Evolutionary conservation across 2,113 vertebrate species (phyloP).

Genomic region (Ptilorrhoa leucosticta): DNA sequence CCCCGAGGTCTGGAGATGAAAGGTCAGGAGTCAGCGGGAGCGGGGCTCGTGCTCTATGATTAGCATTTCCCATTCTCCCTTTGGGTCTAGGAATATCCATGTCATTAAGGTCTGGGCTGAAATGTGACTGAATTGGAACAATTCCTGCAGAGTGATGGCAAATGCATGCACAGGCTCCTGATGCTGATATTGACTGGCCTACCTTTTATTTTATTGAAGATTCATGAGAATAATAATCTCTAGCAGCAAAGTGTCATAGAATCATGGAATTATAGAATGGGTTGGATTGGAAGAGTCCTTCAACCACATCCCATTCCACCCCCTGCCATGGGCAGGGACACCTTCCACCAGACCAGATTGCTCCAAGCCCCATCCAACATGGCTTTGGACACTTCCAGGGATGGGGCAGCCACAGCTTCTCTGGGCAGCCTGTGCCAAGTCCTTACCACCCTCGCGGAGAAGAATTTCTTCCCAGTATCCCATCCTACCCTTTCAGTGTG

Average conservation of each 20-base stretch:
- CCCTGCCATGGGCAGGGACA: background rate
- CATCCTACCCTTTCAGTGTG: background rate
- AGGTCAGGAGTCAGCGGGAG: background rate
- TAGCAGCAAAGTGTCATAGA: background rate
- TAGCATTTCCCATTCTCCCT: background rate
- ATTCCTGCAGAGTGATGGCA: background rate
- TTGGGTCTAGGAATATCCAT: background rate
- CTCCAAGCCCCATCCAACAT: background rate
- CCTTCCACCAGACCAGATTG: background rate
- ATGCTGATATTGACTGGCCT: background rate
- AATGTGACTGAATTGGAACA: background rate
- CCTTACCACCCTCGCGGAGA: background rate
- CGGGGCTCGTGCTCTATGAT: fast-evolving
- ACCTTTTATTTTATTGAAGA: background rate
- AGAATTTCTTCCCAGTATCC: background rate
- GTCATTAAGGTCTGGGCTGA: background rate
- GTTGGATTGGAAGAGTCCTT: background rate
- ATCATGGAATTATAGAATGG: background rate
- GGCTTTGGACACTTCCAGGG: background rate
- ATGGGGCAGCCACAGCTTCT: background rate
- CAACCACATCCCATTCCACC: background rate
- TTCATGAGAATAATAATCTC: background rate
- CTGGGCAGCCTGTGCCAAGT: background rate
- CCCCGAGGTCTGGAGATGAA: background rate
- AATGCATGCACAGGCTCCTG: background rate